Evolutionary conservation across 2,797 vertebrate genomes (phyloP), one percentile per base, ranked within the genome.

Genomic region (Spatula versicolor): DNA sequence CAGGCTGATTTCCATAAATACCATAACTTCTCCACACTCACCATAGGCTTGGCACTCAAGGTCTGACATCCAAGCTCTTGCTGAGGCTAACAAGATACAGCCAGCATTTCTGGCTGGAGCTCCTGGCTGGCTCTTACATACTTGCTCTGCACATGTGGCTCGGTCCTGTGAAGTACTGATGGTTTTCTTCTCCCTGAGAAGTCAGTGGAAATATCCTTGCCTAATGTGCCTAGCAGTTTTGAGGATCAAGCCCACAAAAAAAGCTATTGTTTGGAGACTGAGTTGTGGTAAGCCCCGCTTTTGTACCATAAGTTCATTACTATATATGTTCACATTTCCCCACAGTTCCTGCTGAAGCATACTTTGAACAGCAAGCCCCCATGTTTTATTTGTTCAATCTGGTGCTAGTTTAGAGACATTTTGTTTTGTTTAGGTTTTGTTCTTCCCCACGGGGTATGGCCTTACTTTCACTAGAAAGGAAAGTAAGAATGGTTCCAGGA

Each of bases 81-180:
- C 68, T 86, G 63, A 0, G n/a, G 43, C 74, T 91, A 89, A 91
- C 30, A 45, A 93, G 95, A 86, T 88, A 66, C 95, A 95, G 94
- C 75, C 95, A 96, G 75, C 48, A 56, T 83, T 96, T 93, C 88
- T 96, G 91, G 90, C 86, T 92, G 76, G 64, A 85, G 91, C 72
- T 93, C 71, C 78, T 69, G 91, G 78, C 82, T 97, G 95, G 87
- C 88, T 79, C 55, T 91, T 69, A 56, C 7, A 6, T 71, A 67
- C 85, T 93, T 92, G 66, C n/a, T 74, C 55, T 43, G 74, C 94
- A 92, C 74, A 60, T 77, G 69, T 83, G 67, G 18, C 35, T 81
- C 7, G 1, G 26, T 74, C 37, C 39, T 90, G n/a, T 76, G 46
- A 75, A 86, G 66, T 68, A 37, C 30, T 72, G 56, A 59, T 26